Base-by-base conservation (phyloP, 53 echinoderm and acorn worm species). In the Zoroaster sp. region DNA sequence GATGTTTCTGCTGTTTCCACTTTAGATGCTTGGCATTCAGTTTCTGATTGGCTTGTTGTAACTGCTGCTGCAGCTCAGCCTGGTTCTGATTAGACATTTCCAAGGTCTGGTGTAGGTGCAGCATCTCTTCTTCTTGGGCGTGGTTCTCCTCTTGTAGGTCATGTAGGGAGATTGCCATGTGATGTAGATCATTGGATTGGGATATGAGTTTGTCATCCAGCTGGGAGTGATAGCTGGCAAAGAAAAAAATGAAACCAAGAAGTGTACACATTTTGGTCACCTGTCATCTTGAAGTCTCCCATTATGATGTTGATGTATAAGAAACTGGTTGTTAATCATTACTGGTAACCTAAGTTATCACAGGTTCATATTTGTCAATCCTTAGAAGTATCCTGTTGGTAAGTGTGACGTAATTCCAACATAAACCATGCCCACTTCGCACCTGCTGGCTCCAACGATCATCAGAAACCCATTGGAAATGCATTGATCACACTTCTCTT, bases 21-120 rank as follows among this genome's bases (percentile, higher is more conserved):
- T 85, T 69, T 25, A 69, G 45, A 17, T 20, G 46, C 71, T 71
- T 45, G 5, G 85, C 47, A 15, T 69, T 70, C 70, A 69, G 71
- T 47, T 30, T 85, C 37, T 71, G 70, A 3, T 35, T 12, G 23
- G 85, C 71, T 31, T 44, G 46, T 49, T 85, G 43, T 12, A 85
- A 49, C 37, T 85, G 45, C 71, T 85, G 85, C 52, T 85, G 46
- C 20, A 71, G 37, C 52, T 85, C 70, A 34, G 71, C 47, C 51
- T 47, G 46, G 71, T 23, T 47, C 70, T 85, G 72, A 25, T 39
- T 11, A 0, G 85, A 85, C 33, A 40, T 28, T 45, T 85, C 85
- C 35, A 85, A 70, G 36, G 70, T 49, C 20, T 35, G 70, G 36
- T 51, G 69, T 5, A 85, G 71, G 4, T 49, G 46, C 0, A 69